Conservation (phyloP, 2,797 vertebrate species). For the Etheostoma perlongum region DNA sequence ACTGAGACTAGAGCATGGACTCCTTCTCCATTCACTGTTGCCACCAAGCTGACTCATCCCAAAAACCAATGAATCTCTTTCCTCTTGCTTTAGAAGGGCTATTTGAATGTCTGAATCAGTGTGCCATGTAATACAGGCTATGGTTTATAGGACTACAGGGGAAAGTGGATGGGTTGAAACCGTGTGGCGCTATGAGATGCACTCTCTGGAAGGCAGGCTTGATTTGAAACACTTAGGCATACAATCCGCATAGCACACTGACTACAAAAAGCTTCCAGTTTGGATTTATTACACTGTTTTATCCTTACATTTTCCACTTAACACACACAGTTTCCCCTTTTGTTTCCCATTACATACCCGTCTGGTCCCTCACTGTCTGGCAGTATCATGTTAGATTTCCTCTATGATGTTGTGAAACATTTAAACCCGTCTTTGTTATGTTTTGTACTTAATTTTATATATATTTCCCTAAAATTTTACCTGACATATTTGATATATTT, state of each 20-base stretch:
- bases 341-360: conserved; percentile 7
- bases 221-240: conserved; percentile 56
- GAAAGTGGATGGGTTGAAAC: conserved; percentile 59
- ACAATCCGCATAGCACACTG: conserved; percentile 26
- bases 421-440: background rate
- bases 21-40: conserved; percentile 45
- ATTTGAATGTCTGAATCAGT: conserved; percentile 71
- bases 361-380: background rate
- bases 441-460: background rate
- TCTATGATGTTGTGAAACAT: background rate
- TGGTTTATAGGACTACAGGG: conserved; percentile 70
- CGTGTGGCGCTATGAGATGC: conserved; percentile 43
- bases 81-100: conserved; percentile 43
- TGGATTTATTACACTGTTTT: conserved; percentile 29
- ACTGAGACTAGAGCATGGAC: conserved; percentile 59
- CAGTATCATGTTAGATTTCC: background rate
- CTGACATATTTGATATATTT: background rate
- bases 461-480: background rate
- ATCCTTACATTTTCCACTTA: conserved; percentile 19
- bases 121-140: conserved; percentile 72
- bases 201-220: conserved; percentile 39
- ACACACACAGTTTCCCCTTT: background rate
- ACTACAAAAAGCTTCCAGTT: conserved; percentile 26
- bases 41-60: conserved; percentile 62
- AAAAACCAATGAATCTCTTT: conserved; percentile 62